phyloP scores from a whole-genome alignment of 2,888 invertebrate species.

The Rapana venosa region DNA sequence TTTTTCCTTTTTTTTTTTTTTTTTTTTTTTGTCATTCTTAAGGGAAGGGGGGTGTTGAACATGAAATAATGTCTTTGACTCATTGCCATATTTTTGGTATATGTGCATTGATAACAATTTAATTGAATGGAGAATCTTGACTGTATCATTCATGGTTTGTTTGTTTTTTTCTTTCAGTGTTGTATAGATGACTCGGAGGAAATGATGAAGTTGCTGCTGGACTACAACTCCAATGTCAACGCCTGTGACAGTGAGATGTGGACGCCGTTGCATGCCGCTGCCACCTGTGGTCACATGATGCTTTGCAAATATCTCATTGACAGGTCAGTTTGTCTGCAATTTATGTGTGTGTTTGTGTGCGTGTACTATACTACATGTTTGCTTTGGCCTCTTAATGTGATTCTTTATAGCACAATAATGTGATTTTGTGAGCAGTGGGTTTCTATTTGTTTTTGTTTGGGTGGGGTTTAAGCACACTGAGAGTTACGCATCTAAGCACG shows the following conservation, averaged over 20 bases:
- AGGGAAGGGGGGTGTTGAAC: no score
- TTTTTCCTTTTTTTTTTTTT: no score
- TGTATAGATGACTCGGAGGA: constrained; percentile 99
- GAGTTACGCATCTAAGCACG: no score
- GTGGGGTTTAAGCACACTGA: no score
- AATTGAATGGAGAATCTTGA: no score
- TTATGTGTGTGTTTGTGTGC: not conserved
- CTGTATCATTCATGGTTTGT: no score
- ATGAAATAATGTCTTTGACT: no score
- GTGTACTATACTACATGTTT: not conserved
- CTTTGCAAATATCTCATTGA: constrained; percentile 94
- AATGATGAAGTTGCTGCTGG: constrained; percentile 95
- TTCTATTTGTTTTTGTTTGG: not conserved
- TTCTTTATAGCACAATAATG: not conserved
- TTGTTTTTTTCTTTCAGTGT: constrained; percentile 83
- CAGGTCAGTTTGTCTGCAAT: constrained; percentile 78
- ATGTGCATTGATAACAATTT: no score
- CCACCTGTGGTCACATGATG: constrained; percentile 97
- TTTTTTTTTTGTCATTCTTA: no score
- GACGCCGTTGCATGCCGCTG: constrained; percentile 99
- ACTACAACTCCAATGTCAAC: constrained; percentile 95
- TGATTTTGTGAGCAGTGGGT: not conserved
- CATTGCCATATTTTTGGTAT: no score
- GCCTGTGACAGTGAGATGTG: constrained; percentile 98
- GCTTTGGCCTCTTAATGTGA: not conserved